Percentiles rank a stretch among this genome's conserved stretches.
phyloP scores from a whole-genome alignment of 2,797 vertebrate species.

The Rhinophrynus dorsalis region DNA sequence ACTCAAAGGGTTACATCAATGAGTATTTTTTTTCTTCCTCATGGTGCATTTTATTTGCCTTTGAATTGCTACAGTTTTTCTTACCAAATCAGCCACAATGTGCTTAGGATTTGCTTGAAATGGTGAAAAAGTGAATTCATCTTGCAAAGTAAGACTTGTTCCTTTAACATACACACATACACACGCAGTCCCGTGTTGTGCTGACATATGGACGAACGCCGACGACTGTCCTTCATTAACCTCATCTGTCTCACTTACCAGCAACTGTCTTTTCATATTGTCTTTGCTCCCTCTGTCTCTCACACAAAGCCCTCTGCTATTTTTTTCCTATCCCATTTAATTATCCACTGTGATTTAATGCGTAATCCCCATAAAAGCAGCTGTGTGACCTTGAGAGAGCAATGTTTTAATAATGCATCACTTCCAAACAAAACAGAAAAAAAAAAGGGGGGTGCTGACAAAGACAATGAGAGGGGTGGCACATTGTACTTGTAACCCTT shows the following conservation, averaged over 20 bases:
- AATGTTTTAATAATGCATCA: slow-evolving; percentile 61
- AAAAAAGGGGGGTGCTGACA: slow-evolving; percentile 11
- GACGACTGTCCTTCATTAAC: slow-evolving; percentile 35
- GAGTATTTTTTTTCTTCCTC: too few relatives aligned
- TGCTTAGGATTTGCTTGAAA: too few relatives aligned
- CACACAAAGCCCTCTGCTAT: slow-evolving; percentile 35
- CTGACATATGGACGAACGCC: slow-evolving; percentile 27
- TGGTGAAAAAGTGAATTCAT: too few relatives aligned
- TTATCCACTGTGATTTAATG: slow-evolving; percentile 65
- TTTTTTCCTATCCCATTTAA: slow-evolving; percentile 64
- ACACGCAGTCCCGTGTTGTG: not conserved
- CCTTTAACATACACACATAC: not conserved
- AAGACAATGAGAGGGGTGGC: not conserved
- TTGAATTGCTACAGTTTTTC: too few relatives aligned
- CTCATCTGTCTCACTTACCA: slow-evolving; percentile 37
- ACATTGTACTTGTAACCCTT: too few relatives aligned
- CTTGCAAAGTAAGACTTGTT: not conserved
- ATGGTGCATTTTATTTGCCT: too few relatives aligned
- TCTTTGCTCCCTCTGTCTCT: slow-evolving; percentile 33
- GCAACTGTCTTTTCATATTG: slow-evolving; percentile 42
- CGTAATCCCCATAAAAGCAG: slow-evolving; percentile 67
- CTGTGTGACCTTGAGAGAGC: slow-evolving; percentile 67
- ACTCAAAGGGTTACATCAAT: too few relatives aligned
- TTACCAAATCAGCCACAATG: too few relatives aligned
- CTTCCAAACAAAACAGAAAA: slow-evolving; percentile 40